Conservation (phyloP, 2,797 vertebrate species). For the Denticeps clupeoides region DNA sequence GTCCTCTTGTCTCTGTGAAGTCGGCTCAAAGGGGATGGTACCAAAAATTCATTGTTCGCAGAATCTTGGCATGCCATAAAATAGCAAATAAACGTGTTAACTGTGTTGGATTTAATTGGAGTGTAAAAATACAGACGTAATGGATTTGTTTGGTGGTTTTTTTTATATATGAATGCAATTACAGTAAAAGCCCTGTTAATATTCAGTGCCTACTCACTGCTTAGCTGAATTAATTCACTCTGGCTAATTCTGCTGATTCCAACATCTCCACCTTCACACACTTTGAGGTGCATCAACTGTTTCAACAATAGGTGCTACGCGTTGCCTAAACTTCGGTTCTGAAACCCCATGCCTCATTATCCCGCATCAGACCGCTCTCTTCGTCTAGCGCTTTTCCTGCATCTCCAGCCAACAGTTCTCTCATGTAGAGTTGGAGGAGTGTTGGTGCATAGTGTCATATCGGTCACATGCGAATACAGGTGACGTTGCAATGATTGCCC, state of each 20-base stretch:
- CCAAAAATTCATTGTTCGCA: no score
- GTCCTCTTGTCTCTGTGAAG: no score
- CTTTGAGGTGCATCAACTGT: conserved; percentile 14
- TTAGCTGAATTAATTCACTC: conserved; percentile 35
- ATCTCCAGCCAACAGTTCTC: no score
- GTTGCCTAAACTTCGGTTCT: conserved; percentile 9
- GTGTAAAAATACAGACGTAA: conserved; percentile 30
- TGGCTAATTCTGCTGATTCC: conserved; percentile 24
- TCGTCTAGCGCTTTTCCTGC: no score
- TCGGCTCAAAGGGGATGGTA: no score
- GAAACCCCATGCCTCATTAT: conserved; percentile 19
- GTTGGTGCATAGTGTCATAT: no score
- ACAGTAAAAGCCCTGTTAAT: conserved; percentile 34
- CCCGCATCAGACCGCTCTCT: no score
- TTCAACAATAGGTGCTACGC: no score
- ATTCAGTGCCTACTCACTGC: conserved; percentile 31
- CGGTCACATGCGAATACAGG: no score
- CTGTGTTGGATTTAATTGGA: conserved; percentile 26
- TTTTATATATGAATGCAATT: conserved; percentile 34
- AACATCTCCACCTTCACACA: conserved; percentile 5
- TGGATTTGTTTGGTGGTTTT: conserved; percentile 34
- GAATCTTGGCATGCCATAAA: no score
- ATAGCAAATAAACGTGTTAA: conserved; percentile 27
- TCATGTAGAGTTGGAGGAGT: no score
- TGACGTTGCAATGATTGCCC: no score